Base-by-base conservation (phyloP, 1,140 invertebrate genomes). In the Anastrepha ludens region DNA sequence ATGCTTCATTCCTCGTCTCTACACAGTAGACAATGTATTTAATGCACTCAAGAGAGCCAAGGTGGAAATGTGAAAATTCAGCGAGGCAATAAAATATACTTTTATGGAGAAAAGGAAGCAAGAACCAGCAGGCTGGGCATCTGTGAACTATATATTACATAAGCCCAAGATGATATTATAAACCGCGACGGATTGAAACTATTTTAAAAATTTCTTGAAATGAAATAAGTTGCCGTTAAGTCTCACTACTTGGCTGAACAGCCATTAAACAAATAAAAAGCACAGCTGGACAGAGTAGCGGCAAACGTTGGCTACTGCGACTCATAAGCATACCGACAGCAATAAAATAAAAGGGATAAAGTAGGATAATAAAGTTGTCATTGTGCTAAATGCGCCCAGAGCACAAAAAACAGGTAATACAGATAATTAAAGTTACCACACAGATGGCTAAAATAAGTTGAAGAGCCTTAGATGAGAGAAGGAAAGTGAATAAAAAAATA, bases 201-300 rank as follows among this genome's bases (percentile, higher is more conserved):
- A 81, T 81, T 50, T 55, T 11, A 81, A 81, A 55, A 81, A 58
- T 29, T 9, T 81, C 8, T 41, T 58, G 7, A 81, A 74, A 29
- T 74, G 70, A 74, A 74, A 74, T 74, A 74, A 81, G 47, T 81
- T 81, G 29, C 74, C 2, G 74, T 11, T 58, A n/a, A 81, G 74
- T n/a, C 50, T 20, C 55, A 47, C 50, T 55, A 41, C 47, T 11
- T n/a, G 13, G 74, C 74, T 55, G 74, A 13, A 44, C 15, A 20
- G 47, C 7, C 11, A 11, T 6, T 55, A 55, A 20, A 44, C 74
- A 74, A 74, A 47, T 44, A 74, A 44, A 50, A 44, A n/a, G 39
- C 44, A 74, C 44, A 20, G 74, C 20, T 9, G 74, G 47, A 15
- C 47, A n/a, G 11, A 13, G 17, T 17, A 5, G 55, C n/a, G 11